Conservation (phyloP, 2,888 invertebrate genomes). For the Heliconius ethilla region DNA sequence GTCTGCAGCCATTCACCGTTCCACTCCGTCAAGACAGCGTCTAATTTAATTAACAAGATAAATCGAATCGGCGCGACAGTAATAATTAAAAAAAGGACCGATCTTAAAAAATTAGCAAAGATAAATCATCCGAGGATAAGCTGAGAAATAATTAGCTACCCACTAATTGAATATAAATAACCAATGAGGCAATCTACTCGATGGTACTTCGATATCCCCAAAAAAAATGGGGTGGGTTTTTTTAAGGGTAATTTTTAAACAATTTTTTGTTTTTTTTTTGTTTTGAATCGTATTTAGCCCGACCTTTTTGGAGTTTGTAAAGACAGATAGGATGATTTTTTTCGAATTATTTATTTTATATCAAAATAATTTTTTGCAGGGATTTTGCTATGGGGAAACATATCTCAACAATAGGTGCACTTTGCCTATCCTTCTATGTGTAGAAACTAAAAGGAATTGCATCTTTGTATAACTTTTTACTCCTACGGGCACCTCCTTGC, state of each 20-base stretch:
- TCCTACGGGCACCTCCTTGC: too few species aligned
- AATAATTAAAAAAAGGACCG: constrained; percentile 46
- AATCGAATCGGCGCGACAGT: constrained; percentile 44
- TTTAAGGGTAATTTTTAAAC: neutral
- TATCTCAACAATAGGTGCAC: too few species aligned
- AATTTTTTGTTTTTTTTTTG: neutral
- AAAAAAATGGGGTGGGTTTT: constrained; percentile 5
- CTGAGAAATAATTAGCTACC: constrained; percentile 73
- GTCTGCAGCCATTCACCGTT: neutral
- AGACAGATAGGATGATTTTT: neutral
- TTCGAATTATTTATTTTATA: neutral
- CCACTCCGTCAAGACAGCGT: neutral
- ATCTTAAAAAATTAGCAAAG: constrained; percentile 52
- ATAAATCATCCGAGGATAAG: constrained; percentile 79
- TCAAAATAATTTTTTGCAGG: too few species aligned
- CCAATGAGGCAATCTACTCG: constrained; percentile 68
- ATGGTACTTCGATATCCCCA: constrained; percentile 53
- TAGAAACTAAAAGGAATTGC: too few species aligned
- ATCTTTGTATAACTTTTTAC: too few species aligned
- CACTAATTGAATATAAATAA: constrained; percentile 81
- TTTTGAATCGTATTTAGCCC: neutral
- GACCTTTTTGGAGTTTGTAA: neutral
- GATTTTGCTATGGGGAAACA: too few species aligned
- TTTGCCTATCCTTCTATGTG: too few species aligned
- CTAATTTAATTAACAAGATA: constrained; percentile 44